phyloP scores from a whole-genome alignment of 2,113 vertebrate genomes.

The Gymnorhina tibicen region DNA sequence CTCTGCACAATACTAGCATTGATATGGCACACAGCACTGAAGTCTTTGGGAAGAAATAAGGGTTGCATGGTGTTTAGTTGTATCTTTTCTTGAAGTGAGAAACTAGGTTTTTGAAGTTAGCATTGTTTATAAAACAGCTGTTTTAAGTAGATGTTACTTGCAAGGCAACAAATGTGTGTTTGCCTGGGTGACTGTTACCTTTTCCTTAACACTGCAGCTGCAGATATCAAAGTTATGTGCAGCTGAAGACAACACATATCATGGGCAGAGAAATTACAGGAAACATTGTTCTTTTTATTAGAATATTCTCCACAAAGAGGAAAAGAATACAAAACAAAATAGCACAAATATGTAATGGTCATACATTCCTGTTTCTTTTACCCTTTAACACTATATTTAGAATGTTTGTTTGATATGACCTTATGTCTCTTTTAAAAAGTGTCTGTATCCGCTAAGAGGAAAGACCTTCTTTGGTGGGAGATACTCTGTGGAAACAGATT shows the following conservation, averaged over 20 bases:
- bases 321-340: not conserved
- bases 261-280: not conserved
- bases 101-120: not conserved
- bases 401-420: not conserved
- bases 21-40: rapidly evolving
- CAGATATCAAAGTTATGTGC: not conserved
- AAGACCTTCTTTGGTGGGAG: not conserved
- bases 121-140: not conserved
- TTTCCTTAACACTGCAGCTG: not conserved
- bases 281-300: not conserved
- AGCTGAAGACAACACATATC: not conserved
- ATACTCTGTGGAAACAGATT: not conserved
- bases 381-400: not conserved
- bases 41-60: not conserved
- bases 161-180: not conserved
- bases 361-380: not conserved
- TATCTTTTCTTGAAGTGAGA: not conserved
- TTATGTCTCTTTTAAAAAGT: not conserved
- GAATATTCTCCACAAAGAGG: not conserved
- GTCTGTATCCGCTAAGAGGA: not conserved
- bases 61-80: not conserved
- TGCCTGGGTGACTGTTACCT: not conserved
- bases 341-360: not conserved
- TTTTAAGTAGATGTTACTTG: not conserved
- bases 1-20: not conserved